These are phyloP conservation scores for Propsilocerus akamusi DNA, from an alignment of 1,140 invertebrate species.

Conservation along the genomic window DNA sequence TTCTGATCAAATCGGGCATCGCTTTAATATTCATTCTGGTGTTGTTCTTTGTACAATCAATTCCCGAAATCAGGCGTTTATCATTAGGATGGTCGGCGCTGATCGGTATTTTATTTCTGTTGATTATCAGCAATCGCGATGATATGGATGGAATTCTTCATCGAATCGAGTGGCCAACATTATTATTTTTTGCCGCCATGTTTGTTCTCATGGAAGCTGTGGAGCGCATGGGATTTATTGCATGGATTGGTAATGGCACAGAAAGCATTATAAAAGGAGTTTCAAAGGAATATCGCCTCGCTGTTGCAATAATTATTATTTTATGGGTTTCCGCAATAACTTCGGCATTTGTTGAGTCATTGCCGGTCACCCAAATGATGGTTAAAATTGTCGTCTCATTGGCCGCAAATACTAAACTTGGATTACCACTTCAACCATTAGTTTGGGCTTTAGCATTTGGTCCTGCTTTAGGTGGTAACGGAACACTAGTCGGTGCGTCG, in stretches of 20 bases:
- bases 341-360: slow-evolving; percentile 65
- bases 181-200: slow-evolving; percentile 60
- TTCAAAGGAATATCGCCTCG: slow-evolving; percentile 34
- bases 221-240: slow-evolving; percentile 43
- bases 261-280: slow-evolving; percentile 41
- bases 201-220: slow-evolving; percentile 72
- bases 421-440: slow-evolving; percentile 45
- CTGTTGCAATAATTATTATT: slow-evolving; percentile 48
- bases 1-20: slow-evolving; percentile 44
- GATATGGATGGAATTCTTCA: slow-evolving; percentile 52
- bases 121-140: slow-evolving; percentile 39
- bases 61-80: slow-evolving; percentile 34
- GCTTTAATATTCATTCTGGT: slow-evolving; percentile 40
- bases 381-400: slow-evolving; percentile 45
- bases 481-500: slow-evolving; percentile 63
- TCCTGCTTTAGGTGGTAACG: slow-evolving; percentile 61
- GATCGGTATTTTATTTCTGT: slow-evolving; percentile 41
- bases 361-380: slow-evolving; percentile 70
- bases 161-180: slow-evolving; percentile 60
- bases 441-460: slow-evolving; percentile 59
- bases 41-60: slow-evolving; percentile 51
- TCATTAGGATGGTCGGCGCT: slow-evolving; percentile 59
- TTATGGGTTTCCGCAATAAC: slow-evolving; percentile 60
- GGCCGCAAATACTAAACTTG: slow-evolving; percentile 34
- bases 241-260: slow-evolving; percentile 49